Evolutionary conservation across 2,888 invertebrate species (phyloP), one percentile per base, ranked within the genome.

Genomic region (Meteorus cinctellus): DNA sequence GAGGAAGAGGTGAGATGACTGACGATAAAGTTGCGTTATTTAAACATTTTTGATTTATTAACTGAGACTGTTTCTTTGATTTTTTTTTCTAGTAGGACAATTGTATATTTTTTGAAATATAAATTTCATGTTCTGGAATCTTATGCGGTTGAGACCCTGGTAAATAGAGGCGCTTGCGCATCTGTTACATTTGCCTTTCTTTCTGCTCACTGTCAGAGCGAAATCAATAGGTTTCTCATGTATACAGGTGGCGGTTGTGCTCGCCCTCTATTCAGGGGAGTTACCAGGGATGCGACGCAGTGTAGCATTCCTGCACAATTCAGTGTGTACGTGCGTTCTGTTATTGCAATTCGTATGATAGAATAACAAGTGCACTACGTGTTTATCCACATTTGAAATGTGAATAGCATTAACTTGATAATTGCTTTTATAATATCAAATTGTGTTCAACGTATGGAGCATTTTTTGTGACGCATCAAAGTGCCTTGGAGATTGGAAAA

Each of bases 1-100:
- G 81, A 85, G 51, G 88, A 88, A 75, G 86, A 88, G 88, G 88
- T 88, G 83, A 87, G 83, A 73, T n/a, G 4, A 4, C 6, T 14
- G 10, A 6, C 10, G 8, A 31, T 16, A 27, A 36, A 31, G 34
- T 36, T 36, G 10, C 34, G 1, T n/a, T 27, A 66, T 66, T 3
- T 34, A 55, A 24, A 55, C 34, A 6, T 55, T 55, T 45, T 55
- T 55, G 19, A 14, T 62, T 34, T 29, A 29, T 45, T 19, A 19
- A 45, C 10, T 24, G 36, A 10, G 12, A 24, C 24, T 45, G 45
- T 45, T 45, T 24, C 14, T 63, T n/a, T n/a, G 4, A 4, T 66
- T 24, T 24, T 55, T 60, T 63, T 36, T n/a, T 51, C 29, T 5
- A 62, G 14, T 60, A 14, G 29, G 14, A 71, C n/a, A 72, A 72